Base-by-base conservation (phyloP, 37 sponge, comb jelly and placozoan species). In the Haliclona indistincta region DNA sequence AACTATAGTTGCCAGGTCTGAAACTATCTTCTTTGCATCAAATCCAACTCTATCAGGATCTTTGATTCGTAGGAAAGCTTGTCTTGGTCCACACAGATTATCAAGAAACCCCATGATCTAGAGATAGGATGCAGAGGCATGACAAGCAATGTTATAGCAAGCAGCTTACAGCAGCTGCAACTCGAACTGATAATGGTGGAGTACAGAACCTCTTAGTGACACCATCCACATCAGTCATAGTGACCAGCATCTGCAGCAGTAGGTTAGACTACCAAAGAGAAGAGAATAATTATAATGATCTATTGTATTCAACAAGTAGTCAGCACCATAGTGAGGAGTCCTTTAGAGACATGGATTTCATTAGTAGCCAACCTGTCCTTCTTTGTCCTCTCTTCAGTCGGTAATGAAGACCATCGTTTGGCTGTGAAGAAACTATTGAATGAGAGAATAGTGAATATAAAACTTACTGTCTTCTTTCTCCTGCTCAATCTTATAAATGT, bases 61-160 rank as follows among this genome's bases (percentile, higher is more conserved):
- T 26, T 78, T 75, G 20, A 94, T 88, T 22, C 87, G 86, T 28
- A 94, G 70, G 36, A 90, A 76, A 5, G 84, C 60, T 38, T 84
- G 80, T 37, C 68, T 80, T 0, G 88, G 54, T 4, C 95, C 95
- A 79, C 95, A 94, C 19, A 94, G 88, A 15, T 74, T 44, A 19
- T 90, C 88, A 7, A 94, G 70, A 47, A 94, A 90, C 68, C 87
- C 89, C 43, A 78, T 39, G 64, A 92, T 80, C 93, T 92, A n/a
- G n/a, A n/a, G 70, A 22, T 25, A 58, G 37, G 43, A 38, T 20
- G 32, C 1, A 58, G 17, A 33, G 15, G 13, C 29, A 68, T 68
- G 30, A 44, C 47, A 40, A 8, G 20, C 25, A 68, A 26, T 68
- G 8, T 35, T 40, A 26, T 26, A 30, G 29, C 29, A 38, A 10